These are phyloP conservation scores for Drosophila falleni DNA, from an alignment of 2,888 invertebrate genomes.

Conservation along the genomic window DNA sequence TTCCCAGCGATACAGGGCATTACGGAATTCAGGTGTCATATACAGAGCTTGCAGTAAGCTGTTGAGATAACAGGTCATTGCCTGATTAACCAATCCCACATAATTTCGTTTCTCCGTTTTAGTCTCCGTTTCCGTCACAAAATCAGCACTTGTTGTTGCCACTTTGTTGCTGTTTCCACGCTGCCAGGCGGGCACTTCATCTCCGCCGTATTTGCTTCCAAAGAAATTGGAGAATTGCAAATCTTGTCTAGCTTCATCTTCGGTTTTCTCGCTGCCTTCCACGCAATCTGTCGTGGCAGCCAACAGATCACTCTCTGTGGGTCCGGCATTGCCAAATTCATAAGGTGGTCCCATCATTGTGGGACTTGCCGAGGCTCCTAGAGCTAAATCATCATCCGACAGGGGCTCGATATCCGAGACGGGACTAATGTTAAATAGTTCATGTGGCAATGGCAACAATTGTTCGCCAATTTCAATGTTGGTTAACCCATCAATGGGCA, in stretches of 20 bases:
- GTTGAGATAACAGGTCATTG: slow-evolving; percentile 97
- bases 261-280: slow-evolving; percentile 22
- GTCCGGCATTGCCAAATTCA: slow-evolving; percentile 38
- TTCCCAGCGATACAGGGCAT: slow-evolving; percentile 94
- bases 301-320: slow-evolving; percentile 45
- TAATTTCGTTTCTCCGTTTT: slow-evolving; percentile 84
- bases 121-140: slow-evolving; percentile 54
- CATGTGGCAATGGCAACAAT: slow-evolving; percentile 45
- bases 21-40: slow-evolving; percentile 97
- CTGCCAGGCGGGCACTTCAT: slow-evolving; percentile 54
- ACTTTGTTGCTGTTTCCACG: slow-evolving; percentile 15
- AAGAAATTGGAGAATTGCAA: slow-evolving; percentile 51
- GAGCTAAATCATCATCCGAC: slow-evolving; percentile 84
- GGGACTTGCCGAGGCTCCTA: slow-evolving; percentile 86
- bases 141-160: slow-evolving; percentile 28
- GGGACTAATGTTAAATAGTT: slow-evolving; percentile 81
- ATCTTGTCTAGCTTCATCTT: slow-evolving; percentile 31
- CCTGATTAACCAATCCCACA: slow-evolving; percentile 94
- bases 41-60: slow-evolving; percentile 94
- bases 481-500: slow-evolving; percentile 45
- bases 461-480: slow-evolving; percentile 55
- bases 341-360: slow-evolving; percentile 60
- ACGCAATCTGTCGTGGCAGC: slow-evolving; percentile 17
- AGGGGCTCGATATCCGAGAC: slow-evolving; percentile 81
- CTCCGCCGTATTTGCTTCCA: slow-evolving; percentile 62